These are phyloP conservation scores for Lottia gigantea DNA, from an alignment of 2,888 invertebrate genomes.

Conservation along the genomic window DNA sequence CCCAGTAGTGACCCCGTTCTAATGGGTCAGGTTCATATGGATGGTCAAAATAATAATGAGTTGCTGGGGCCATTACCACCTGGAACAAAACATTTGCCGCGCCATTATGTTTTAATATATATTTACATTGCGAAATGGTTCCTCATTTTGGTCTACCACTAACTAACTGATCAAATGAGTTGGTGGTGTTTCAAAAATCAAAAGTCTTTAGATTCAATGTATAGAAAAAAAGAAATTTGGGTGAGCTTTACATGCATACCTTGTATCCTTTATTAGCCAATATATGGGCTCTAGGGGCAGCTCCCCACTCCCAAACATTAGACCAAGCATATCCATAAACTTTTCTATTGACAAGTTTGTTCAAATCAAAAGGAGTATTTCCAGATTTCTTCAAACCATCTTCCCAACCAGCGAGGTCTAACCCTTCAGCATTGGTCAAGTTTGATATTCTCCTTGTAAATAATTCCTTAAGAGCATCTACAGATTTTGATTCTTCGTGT, in stretches of 20 bases:
- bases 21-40: conserved; percentile 58
- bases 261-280: conserved; percentile 61
- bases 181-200: background rate
- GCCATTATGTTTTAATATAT: too few relatives aligned
- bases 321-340: conserved; percentile 57
- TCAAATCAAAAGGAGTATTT: conserved; percentile 23
- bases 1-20: conserved; percentile 64
- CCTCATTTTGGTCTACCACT: background rate
- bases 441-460: conserved; percentile 27
- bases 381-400: conserved; percentile 40
- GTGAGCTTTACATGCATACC: conserved; percentile 41
- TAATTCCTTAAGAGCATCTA: conserved; percentile 19
- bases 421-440: conserved; percentile 23
- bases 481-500: background rate
- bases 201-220: background rate
- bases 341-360: conserved; percentile 32
- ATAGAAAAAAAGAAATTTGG: too few relatives aligned
- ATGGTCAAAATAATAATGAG: conserved; percentile 58
- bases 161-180: background rate
- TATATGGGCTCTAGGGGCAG: conserved; percentile 43
- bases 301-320: conserved; percentile 50
- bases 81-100: conserved; percentile 25
- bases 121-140: too few relatives aligned
- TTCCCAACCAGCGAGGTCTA: conserved; percentile 45
- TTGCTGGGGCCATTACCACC: conserved; percentile 57